Percentiles rank a stretch among this genome's conserved stretches.
These are phyloP conservation scores for Siniperca undulata DNA, from an alignment of 2,797 vertebrate species.

Conservation along the genomic window DNA sequence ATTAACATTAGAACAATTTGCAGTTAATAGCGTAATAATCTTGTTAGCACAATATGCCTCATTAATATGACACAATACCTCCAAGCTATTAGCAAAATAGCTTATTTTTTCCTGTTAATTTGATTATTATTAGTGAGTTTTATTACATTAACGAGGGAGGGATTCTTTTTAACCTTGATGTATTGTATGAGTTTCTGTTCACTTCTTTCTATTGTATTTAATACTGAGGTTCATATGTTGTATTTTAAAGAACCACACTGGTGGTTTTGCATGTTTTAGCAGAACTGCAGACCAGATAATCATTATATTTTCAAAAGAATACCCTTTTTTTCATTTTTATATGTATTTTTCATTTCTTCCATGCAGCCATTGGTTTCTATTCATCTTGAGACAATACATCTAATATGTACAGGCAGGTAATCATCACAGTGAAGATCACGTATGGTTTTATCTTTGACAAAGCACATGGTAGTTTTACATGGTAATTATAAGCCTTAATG, in stretches of 20 bases:
- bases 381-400: background rate
- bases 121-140: conserved; percentile 20
- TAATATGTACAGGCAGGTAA: background rate
- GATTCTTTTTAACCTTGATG: background rate
- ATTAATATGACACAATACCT: conserved; percentile 34
- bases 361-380: background rate
- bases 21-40: conserved; percentile 26
- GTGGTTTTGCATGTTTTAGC: background rate
- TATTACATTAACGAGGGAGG: background rate
- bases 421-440: background rate
- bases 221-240: background rate
- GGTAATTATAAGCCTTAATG: too few species aligned
- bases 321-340: background rate
- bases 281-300: background rate
- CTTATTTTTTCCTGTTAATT: conserved; percentile 5
- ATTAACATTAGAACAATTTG: conserved; percentile 30
- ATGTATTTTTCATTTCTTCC: background rate
- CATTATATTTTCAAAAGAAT: background rate
- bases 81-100: conserved; percentile 19
- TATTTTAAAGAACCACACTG: background rate
- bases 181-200: background rate
- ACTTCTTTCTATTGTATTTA: background rate
- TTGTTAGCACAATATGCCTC: conserved; percentile 12
- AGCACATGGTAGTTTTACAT: too few species aligned
- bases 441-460: background rate